Conservation (phyloP, 1,140 invertebrate genomes). For the Solen grandis region DNA sequence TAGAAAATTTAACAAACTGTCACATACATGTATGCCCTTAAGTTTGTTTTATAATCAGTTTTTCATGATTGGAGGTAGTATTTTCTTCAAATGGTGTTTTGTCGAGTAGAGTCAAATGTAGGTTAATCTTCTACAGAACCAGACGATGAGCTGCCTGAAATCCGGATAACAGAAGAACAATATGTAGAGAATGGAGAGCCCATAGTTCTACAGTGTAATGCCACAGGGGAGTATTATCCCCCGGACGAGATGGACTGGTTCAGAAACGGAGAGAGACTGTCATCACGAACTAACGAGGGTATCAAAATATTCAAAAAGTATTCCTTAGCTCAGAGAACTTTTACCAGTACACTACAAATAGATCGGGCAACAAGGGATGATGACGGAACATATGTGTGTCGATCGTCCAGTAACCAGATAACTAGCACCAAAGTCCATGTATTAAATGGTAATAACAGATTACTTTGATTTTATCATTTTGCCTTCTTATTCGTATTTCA, state of each 20-base stretch:
- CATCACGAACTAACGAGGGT: slow-evolving; percentile 47
- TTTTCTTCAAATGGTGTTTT: no score
- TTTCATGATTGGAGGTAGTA: no score
- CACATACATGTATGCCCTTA: no score
- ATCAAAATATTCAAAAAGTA: slow-evolving; percentile 61
- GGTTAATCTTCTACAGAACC: no score
- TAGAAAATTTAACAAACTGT: no score
- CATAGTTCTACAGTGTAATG: slow-evolving; percentile 65
- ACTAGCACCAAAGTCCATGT: slow-evolving; percentile 69
- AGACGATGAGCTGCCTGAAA: slow-evolving; percentile 57
- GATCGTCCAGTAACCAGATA: slow-evolving; percentile 65
- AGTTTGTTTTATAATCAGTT: no score
- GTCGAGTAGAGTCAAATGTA: no score
- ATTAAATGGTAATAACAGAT: slow-evolving; percentile 70
- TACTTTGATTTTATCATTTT: no score
- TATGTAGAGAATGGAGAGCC: slow-evolving; percentile 65
- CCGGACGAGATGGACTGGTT: slow-evolving; percentile 73
- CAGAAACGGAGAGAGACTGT: slow-evolving; percentile 38
- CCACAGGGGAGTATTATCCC: slow-evolving; percentile 64
- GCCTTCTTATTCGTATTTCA: no score
- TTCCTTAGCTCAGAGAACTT: slow-evolving; percentile 59
- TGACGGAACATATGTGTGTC: slow-evolving; percentile 67
- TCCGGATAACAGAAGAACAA: slow-evolving; percentile 61
- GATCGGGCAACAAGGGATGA: slow-evolving; percentile 60
- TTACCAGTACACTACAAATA: slow-evolving; percentile 65